Evolutionary conservation across 2,113 vertebrate species (phyloP).

Genomic region (Dipodomys ordii): DNA sequence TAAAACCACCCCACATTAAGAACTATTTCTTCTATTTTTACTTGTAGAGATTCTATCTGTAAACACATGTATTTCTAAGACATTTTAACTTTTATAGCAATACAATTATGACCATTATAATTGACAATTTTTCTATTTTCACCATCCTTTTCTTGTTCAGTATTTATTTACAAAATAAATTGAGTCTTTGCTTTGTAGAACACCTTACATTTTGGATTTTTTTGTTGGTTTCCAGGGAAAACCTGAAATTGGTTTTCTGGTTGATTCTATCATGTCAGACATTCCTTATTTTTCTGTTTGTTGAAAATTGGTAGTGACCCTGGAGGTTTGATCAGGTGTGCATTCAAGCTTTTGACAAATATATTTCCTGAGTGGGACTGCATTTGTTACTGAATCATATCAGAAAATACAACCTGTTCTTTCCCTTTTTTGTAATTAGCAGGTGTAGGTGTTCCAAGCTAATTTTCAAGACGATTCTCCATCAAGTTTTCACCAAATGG

Average conservation of each 20-base stretch:
- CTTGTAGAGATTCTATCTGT: slow-evolving; percentile 52
- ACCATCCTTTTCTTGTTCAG: background rate
- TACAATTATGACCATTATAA: too few relatives aligned
- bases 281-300: slow-evolving; percentile 5
- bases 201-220: slow-evolving; percentile 25
- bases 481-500: background rate
- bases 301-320: slow-evolving; percentile 31
- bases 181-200: background rate
- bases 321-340: background rate
- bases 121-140: too few relatives aligned
- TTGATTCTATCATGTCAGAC: background rate
- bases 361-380: background rate
- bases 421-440: background rate
- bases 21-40: slow-evolving; percentile 30
- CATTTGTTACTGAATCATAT: background rate
- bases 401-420: background rate
- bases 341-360: background rate
- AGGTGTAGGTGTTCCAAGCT: background rate
- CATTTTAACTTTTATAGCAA: background rate
- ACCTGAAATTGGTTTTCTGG: too few relatives aligned
- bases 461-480: background rate
- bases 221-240: background rate
- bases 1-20: slow-evolving; percentile 38
- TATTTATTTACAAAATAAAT: slow-evolving; percentile 14
- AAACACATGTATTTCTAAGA: background rate